Percentiles rank a stretch among this genome's conserved stretches.
These are phyloP conservation scores for Sceliomorpha sp. DNA, from an alignment of 2,888 invertebrate genomes.

Conservation along the genomic window DNA sequence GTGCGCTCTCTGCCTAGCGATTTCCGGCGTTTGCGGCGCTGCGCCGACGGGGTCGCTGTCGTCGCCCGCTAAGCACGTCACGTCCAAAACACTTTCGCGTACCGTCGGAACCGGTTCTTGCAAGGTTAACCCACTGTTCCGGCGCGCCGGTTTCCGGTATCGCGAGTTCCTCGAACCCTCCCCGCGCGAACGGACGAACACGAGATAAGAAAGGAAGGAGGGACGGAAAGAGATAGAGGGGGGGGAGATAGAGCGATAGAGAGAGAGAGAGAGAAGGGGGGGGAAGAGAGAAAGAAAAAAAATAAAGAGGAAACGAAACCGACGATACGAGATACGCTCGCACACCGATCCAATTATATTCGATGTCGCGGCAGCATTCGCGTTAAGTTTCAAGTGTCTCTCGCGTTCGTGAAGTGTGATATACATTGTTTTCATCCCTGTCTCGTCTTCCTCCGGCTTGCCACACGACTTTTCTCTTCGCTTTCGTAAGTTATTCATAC, in stretches of 20 bases:
- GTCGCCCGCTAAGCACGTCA: slow-evolving; percentile 65
- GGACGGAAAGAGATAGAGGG: too few species aligned
- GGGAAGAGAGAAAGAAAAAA: too few species aligned
- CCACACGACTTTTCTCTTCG: slow-evolving; percentile 1
- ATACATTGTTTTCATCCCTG: slow-evolving; percentile 24
- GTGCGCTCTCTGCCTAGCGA: slow-evolving; percentile 74
- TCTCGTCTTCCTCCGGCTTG: neutral
- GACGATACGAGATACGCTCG: too few species aligned
- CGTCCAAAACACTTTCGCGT: slow-evolving; percentile 77
- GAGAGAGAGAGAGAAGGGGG: too few species aligned
- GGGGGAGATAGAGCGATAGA: too few species aligned
- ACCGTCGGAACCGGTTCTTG: slow-evolving; percentile 75
- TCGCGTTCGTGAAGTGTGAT: slow-evolving; percentile 30
- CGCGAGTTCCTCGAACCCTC: slow-evolving; percentile 25
- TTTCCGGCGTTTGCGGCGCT: slow-evolving; percentile 69
- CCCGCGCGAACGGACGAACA: slow-evolving; percentile 7
- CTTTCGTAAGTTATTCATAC: neutral
- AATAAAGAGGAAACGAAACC: too few species aligned
- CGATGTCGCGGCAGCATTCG: slow-evolving; percentile 6
- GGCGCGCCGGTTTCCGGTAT: slow-evolving; percentile 57
- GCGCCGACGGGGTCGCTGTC: slow-evolving; percentile 68
- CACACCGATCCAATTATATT: too few species aligned
- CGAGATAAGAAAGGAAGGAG: slow-evolving; percentile 11
- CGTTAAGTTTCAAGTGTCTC: slow-evolving; percentile 25
- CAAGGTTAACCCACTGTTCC: slow-evolving; percentile 77